phyloP scores from a whole-genome alignment of 30 jellyfish, hydroid and myxozoan species.

The Catostylus mosaicus region DNA sequence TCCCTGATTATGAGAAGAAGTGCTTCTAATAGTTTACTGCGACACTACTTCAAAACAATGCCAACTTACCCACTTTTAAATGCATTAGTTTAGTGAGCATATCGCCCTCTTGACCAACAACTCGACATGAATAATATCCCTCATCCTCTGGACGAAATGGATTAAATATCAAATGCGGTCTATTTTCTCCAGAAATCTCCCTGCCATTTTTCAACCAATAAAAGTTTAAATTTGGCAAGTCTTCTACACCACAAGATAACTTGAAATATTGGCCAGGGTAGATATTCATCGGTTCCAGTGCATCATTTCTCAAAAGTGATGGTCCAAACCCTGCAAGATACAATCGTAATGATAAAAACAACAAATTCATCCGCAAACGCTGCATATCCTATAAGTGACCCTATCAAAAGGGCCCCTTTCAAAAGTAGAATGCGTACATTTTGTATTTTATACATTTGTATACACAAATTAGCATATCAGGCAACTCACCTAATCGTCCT shows the following conservation, averaged over 20 bases:
- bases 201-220: slow-evolving; percentile 88
- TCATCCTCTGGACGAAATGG: slow-evolving; percentile 74
- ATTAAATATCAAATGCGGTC: slow-evolving; percentile 52
- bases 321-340: background rate
- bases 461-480: too few species aligned
- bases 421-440: too few species aligned
- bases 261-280: slow-evolving; percentile 73
- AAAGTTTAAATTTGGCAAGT: slow-evolving; percentile 32
- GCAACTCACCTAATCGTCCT: too few species aligned
- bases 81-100: slow-evolving; percentile 58
- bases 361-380: too few species aligned
- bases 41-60: too few species aligned
- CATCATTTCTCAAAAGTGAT: slow-evolving; percentile 25
- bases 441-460: too few species aligned
- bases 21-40: too few species aligned
- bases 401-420: too few species aligned
- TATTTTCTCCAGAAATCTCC: slow-evolving; percentile 65
- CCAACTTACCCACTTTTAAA: slow-evolving; percentile 50
- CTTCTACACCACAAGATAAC: slow-evolving; percentile 62
- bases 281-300: slow-evolving; percentile 33
- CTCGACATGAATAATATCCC: slow-evolving; percentile 86
- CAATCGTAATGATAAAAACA: too few species aligned
- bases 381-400: too few species aligned
- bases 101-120: slow-evolving; percentile 58
- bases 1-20: too few species aligned